These are phyloP conservation scores for Euclidia mi DNA, from an alignment of 2,888 invertebrate species.

Conservation along the genomic window DNA sequence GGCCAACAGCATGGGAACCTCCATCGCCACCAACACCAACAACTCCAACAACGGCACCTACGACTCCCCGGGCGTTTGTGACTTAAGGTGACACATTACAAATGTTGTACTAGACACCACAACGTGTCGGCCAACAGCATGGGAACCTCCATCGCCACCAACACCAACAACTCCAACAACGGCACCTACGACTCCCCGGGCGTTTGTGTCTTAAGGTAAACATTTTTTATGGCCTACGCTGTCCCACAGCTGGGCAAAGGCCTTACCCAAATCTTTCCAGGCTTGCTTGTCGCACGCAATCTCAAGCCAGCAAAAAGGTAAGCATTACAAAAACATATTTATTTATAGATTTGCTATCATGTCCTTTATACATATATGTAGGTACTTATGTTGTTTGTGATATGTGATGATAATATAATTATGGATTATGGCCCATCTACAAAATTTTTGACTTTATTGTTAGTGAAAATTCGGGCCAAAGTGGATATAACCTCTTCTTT, in stretches of 20 bases:
- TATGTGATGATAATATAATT: no score
- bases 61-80: conserved; percentile 87
- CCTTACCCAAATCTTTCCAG: no score
- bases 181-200: conserved; percentile 84
- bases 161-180: conserved; percentile 79
- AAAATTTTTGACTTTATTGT: no score
- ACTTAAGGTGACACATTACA: conserved; percentile 87
- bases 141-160: conserved; percentile 85
- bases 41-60: conserved; percentile 79
- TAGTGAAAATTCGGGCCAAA: no score
- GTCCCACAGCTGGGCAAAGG: not conserved
- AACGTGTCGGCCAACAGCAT: conserved; percentile 89
- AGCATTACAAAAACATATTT: no score
- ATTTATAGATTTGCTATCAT: no score
- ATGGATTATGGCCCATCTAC: no score
- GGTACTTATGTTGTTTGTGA: no score
- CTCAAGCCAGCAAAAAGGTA: no score
- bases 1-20: conserved; percentile 88
- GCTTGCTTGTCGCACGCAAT: no score
- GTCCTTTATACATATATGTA: no score
- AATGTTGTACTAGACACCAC: conserved; percentile 90
- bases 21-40: conserved; percentile 83
- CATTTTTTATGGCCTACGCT: not conserved
- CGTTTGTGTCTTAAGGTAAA: conserved; percentile 79
- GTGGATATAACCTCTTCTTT: no score